A percentile compares a stretch with the other conserved stretches of the same genome.
Conservation (phyloP, 2,113 vertebrate species). For the Carassius auratus region DNA sequence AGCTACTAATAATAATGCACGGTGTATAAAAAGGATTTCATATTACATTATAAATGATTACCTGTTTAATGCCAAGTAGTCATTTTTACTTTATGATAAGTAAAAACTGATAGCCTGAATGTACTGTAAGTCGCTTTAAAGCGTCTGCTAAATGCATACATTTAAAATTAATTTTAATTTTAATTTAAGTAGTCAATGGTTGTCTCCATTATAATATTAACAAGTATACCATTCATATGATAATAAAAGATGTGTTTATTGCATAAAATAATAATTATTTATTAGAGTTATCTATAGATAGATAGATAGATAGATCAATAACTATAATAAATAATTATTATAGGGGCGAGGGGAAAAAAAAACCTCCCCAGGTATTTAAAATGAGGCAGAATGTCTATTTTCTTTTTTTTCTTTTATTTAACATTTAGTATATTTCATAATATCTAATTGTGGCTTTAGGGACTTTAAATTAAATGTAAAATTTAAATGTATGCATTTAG, state of each 20-base stretch:
- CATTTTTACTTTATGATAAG: not conserved
- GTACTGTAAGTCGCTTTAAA: too few species aligned
- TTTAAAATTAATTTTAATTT: too few species aligned
- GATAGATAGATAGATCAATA: too few species aligned
- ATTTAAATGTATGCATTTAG: too few species aligned
- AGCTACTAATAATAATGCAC: not conserved
- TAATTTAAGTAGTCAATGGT: not conserved
- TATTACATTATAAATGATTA: not conserved
- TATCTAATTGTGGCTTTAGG: not conserved
- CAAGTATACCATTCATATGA: not conserved
- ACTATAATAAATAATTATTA: too few species aligned
- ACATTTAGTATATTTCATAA: not conserved
- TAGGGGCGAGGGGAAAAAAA: too few species aligned
- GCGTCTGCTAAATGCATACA: too few species aligned
- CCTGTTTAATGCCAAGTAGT: not conserved
- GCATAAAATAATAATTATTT: not conserved
- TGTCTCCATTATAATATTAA: not conserved
- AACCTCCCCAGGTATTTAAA: not conserved
- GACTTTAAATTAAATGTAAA: not conserved
- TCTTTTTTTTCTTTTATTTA: not conserved
- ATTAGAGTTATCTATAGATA: too few species aligned
- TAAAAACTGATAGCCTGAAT: too few species aligned
- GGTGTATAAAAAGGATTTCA: constrained; percentile 23
- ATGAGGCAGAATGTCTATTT: not conserved
- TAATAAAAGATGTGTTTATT: not conserved